Evolutionary conservation across 2,888 invertebrate genomes (phyloP).

Genomic region (Clostera curtula): DNA sequence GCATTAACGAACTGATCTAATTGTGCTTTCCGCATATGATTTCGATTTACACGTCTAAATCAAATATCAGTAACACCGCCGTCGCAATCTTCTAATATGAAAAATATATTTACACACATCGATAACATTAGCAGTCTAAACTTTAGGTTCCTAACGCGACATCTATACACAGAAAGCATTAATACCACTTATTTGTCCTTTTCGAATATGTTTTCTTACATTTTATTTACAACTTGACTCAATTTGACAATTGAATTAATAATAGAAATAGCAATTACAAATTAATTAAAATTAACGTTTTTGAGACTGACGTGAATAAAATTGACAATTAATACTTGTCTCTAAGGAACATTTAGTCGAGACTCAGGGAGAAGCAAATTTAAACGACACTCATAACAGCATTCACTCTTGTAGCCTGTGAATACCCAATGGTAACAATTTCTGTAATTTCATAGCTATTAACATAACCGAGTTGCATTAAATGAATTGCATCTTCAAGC

Average conservation of each 20-base stretch:
- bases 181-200: conserved; percentile 29
- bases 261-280: too few relatives aligned
- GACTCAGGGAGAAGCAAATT: too few relatives aligned
- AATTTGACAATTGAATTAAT: conserved; percentile 8
- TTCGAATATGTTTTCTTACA: conserved; percentile 17
- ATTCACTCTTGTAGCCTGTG: conserved; percentile 2
- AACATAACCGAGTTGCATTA: conserved; percentile 8
- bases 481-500: conserved; percentile 7
- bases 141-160: conserved; percentile 42
- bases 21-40: too few relatives aligned
- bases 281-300: too few relatives aligned
- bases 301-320: too few relatives aligned
- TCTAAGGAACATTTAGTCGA: too few relatives aligned
- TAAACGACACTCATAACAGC: too few relatives aligned
- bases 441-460: conserved; percentile 8
- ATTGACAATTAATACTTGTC: too few relatives aligned
- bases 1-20: too few relatives aligned
- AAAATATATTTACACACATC: conserved; percentile 36
- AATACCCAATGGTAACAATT: conserved; percentile 13
- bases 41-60: too few relatives aligned
- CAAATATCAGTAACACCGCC: conserved; percentile 6
- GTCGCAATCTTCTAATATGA: conserved; percentile 19
- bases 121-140: conserved; percentile 50
- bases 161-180: conserved; percentile 55
- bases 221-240: conserved; percentile 25